phyloP scores from a whole-genome alignment of 2,888 invertebrate species.

The Gandaritis pyraliata region DNA sequence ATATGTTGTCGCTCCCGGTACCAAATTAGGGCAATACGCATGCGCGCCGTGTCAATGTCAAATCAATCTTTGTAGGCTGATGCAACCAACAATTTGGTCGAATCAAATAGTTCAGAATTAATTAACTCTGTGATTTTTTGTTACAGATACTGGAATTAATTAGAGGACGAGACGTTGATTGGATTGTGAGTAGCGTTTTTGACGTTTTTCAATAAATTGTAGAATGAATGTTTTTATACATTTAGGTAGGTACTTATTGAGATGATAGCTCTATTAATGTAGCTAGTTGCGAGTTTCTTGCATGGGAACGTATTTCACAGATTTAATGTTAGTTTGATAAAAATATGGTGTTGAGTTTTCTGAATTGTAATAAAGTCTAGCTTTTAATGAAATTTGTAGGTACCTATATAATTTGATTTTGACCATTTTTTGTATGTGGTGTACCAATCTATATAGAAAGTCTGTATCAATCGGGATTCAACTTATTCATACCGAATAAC shows the following conservation, averaged over 20 bases:
- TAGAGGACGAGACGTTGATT: conserved; percentile 42
- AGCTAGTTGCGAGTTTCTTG: conserved; percentile 6
- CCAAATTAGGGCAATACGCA: conserved; percentile 80
- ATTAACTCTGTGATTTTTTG: conserved; percentile 53
- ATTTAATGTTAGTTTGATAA: background rate
- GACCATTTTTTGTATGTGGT: too few species aligned
- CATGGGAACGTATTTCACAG: conserved; percentile 8
- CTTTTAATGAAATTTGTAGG: too few species aligned
- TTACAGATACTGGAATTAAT: conserved; percentile 54
- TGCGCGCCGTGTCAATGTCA: conserved; percentile 82
- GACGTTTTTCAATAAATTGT: conserved; percentile 31
- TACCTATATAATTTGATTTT: too few species aligned
- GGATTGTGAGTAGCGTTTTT: conserved; percentile 48
- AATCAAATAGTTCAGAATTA: conserved; percentile 42
- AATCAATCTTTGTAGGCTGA: conserved; percentile 82
- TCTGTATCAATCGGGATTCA: background rate
- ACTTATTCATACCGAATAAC: conserved; percentile 24
- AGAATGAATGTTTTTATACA: conserved; percentile 15
- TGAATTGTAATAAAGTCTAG: too few species aligned
- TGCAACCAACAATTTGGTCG: conserved; percentile 63
- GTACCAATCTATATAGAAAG: background rate
- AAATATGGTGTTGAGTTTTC: too few species aligned
- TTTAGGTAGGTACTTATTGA: conserved; percentile 17
- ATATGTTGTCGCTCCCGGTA: conserved; percentile 55
- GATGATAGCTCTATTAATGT: conserved; percentile 28